These are phyloP conservation scores for Notamacropus eugenii DNA, from an alignment of 2,797 vertebrate species.

Conservation along the genomic window DNA sequence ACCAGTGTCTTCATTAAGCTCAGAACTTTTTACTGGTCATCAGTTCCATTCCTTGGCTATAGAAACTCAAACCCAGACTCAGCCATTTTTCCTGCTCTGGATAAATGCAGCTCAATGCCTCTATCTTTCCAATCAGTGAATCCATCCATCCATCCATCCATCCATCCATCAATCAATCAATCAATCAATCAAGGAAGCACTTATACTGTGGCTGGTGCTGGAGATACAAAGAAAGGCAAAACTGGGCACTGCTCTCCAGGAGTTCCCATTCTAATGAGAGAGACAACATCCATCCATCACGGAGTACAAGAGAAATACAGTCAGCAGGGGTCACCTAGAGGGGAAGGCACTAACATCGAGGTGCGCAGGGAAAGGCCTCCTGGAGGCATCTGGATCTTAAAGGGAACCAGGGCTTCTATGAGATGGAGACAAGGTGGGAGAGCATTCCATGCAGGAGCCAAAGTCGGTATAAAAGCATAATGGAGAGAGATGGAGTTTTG, in stretches of 20 bases:
- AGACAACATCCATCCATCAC: neutral
- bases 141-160: too few relatives aligned
- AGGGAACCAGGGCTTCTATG: neutral
- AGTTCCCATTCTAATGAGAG: neutral
- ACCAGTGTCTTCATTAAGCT: neutral
- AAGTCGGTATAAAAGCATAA: too few relatives aligned
- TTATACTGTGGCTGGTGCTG: neutral
- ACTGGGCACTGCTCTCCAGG: neutral
- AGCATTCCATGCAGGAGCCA: too few relatives aligned
- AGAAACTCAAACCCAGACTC: neutral
- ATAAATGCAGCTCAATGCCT: neutral
- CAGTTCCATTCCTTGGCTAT: neutral
- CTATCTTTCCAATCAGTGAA: neutral
- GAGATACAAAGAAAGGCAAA: neutral
- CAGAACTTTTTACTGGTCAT: neutral
- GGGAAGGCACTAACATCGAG: neutral
- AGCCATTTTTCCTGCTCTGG: neutral
- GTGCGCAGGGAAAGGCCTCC: neutral
- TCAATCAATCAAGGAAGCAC: neutral
- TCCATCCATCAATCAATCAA: too few relatives aligned
- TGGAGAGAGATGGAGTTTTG: too few relatives aligned
- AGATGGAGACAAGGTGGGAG: too few relatives aligned
- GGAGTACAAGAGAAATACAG: neutral
- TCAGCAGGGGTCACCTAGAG: neutral
- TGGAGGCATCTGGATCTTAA: neutral